Evolutionary conservation across 2,797 vertebrate genomes (phyloP), one percentile per base, ranked within the genome.

Genomic region (Octomys mimax): DNA sequence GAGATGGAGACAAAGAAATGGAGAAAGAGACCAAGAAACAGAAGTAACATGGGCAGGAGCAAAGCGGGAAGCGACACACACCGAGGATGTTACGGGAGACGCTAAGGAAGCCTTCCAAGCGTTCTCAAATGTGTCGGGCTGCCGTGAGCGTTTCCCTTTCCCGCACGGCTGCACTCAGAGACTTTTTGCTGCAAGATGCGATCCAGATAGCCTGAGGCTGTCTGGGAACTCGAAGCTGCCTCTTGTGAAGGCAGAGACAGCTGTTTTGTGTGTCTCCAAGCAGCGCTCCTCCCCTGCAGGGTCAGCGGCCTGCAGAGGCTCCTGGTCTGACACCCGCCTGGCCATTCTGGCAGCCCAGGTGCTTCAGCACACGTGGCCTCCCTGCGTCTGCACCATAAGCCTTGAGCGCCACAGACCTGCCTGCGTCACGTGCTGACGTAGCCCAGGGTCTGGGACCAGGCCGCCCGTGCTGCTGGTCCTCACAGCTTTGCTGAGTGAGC

Each of bases 321-420:
- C 82, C 3, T 11, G 36, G 0, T n/a, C 71, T 79, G 31, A 62
- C 3, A 1, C n/a, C 21, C 1, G 10, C 62, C 49, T 28, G 1
- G 21, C 46, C 21, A 6, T 26, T 57, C n/a, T 18, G 42, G 46
- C 8, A 5, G n/a, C 1, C 64, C 33, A 24, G 57, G 1, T 24
- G 6, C 46, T 39, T 92, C 59, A 4, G 19, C 24, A 28, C 26
- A 1, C 0, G 22, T 26, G n/a, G 11, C 21, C 0, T 24, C 59
- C 59, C 31, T 49, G 49, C 28, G 33, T 57, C 82, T n/a, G 4
- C 6, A 5, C 36, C 2, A 0, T 16, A 31, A 70, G 31, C 52
- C 31, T 70, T 36, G 6, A 1, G 14, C 19, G 0, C 13, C 46
- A 10, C 9, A 46, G n/a, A 5, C 21, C 2, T 2, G 10, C 14